Base-by-base conservation (phyloP, 2,113 vertebrate genomes). In the Murina feae region DNA sequence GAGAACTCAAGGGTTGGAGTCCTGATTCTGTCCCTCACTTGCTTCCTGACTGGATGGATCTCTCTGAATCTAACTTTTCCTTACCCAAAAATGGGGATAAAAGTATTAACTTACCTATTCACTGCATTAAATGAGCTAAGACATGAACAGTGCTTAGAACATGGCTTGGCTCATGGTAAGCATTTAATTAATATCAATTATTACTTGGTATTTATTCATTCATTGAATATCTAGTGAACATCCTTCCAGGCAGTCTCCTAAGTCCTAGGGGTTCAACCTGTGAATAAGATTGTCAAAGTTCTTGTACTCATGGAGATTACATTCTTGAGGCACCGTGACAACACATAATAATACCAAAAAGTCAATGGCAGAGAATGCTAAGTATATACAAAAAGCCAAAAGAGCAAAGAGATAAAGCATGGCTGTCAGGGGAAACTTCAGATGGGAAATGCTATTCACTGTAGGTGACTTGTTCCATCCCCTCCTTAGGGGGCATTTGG, bases 141-240 rank as follows among this genome's bases (percentile, higher is more conserved):
- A 2, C 51, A 53, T 0, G 0, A 49, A 23, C 16, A 21, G 3
- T 16, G 28, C 76, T 72, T 58, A 71, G 44, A 12, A 1, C 14
- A 28, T 66, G 55, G n/a, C n/a, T 35, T 9, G 44, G 23, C 37
- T 63, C 55, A 42, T 3, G 9, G 85, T 4, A 35, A 35, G n/a
- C 28, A 35, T 21, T 69, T 39, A 13, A 12, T 66, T 66, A 60
- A 30, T 21, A 35, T 21, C 8, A 42, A 4, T 23, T 76, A 2
- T 5, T 13, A 5, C 39, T 60, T 60, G 11, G 44, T 44, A 60
- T 60, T 49, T 42, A 49, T 51, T 88, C 60, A 47, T 72, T 69
- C 28, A 35, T 37, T 8, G 39, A 68, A 4, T 37, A 12, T 60
- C 53, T 69, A 9, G 25, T 30, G 6, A 21, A 53, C 18, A 9